Percentiles rank a stretch among this genome's conserved stretches.
These are phyloP conservation scores for Euphonia xanthogaster DNA, from an alignment of 2,797 vertebrate genomes.

Conservation along the genomic window DNA sequence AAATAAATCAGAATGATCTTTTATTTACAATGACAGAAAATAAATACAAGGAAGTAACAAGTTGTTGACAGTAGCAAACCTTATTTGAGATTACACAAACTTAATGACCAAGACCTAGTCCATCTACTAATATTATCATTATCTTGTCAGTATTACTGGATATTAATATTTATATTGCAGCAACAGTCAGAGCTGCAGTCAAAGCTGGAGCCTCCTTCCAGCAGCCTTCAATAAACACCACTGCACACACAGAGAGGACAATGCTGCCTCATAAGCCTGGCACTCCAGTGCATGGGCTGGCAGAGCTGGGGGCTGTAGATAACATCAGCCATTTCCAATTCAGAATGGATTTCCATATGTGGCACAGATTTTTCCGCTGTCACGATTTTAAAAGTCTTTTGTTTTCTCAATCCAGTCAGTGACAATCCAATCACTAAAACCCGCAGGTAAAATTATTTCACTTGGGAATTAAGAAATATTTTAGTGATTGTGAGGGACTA, in stretches of 20 bases:
- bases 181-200: neutral
- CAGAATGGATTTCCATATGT: neutral
- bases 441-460: neutral
- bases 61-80: neutral
- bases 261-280: neutral
- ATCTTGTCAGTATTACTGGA: neutral
- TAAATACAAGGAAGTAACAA: neutral
- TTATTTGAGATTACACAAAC: neutral
- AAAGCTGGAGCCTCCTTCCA: neutral
- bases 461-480: neutral
- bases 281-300: neutral
- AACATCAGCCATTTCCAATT: neutral
- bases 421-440: neutral
- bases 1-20: neutral
- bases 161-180: neutral
- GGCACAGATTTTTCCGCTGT: neutral
- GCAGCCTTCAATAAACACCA: neutral
- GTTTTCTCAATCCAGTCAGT: neutral
- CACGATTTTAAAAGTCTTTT: neutral
- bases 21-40: neutral
- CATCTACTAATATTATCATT: neutral
- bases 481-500: neutral
- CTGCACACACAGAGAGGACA: neutral
- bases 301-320: neutral
- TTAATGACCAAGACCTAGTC: neutral